Conservation (phyloP, 2,888 invertebrate genomes). For the Ctena decussata region DNA sequence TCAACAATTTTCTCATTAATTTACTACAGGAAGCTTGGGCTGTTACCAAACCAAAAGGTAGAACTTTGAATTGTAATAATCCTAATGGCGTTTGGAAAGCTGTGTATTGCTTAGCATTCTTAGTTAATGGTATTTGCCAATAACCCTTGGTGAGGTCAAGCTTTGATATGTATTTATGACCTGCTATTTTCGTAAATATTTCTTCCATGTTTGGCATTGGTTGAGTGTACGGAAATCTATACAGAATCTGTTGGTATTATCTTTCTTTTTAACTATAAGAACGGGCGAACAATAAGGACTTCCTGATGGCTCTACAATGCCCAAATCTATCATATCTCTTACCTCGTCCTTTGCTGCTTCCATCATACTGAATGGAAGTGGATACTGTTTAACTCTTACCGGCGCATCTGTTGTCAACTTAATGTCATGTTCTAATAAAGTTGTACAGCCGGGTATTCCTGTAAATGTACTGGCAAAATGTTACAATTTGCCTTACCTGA, state of each 20-base stretch:
- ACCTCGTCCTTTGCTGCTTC: slow-evolving; percentile 23
- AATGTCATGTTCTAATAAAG: slow-evolving; percentile 6
- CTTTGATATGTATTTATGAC: slow-evolving; percentile 54
- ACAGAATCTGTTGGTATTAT: slow-evolving; percentile 58
- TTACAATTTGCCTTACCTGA: background rate
- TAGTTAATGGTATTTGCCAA: slow-evolving; percentile 17
- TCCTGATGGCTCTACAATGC: slow-evolving; percentile 24
- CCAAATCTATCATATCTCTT: slow-evolving; percentile 29
- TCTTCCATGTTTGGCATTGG: slow-evolving; percentile 65
- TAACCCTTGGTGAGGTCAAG: slow-evolving; percentile 42
- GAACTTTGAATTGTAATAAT: slow-evolving; percentile 6
- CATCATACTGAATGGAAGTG: slow-evolving; percentile 7
- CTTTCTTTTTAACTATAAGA: slow-evolving; percentile 60
- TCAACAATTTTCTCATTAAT: slow-evolving; percentile 53
- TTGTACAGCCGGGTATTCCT: background rate
- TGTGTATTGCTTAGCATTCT: background rate
- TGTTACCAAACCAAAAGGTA: slow-evolving; percentile 34
- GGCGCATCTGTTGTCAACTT: slow-evolving; percentile 4
- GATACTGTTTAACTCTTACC: slow-evolving; percentile 13
- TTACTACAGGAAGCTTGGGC: slow-evolving; percentile 43
- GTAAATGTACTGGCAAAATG: background rate
- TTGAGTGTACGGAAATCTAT: slow-evolving; percentile 64
- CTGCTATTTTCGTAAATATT: slow-evolving; percentile 58
- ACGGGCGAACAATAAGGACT: slow-evolving; percentile 17
- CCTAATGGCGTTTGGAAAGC: slow-evolving; percentile 16